Base-by-base conservation (phyloP, 2,797 vertebrate species). In the Rhabdomys pumilio region DNA sequence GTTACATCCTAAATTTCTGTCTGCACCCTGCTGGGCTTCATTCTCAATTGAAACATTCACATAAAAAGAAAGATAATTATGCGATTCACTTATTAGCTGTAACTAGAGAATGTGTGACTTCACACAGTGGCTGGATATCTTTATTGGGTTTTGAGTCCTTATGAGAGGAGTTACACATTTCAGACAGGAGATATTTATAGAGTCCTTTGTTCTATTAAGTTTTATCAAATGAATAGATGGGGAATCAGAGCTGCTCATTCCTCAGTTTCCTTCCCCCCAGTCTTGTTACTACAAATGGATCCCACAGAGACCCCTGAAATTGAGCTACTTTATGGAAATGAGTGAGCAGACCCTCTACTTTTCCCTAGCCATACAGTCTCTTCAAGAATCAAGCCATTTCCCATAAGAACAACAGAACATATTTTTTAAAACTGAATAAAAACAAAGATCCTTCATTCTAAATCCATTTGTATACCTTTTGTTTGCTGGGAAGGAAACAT, bases 1-100 rank as follows among this genome's bases (percentile, higher is more conserved):
- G 41, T 96, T 97, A 53, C 86, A 98, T 94, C 22, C 75, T 97
- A 82, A 77, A 96, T 96, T 98, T 97, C 94, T 95, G 84, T 26
- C 90, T 94, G 93, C 5, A 73, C 38, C 59, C 85, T 85, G 83
- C 50, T 94, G 47, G 94, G 31, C 47, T 69, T 94, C 63, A 50
- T 73, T 94, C 86, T 96, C 41, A 80, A 82, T 73, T 92, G 94
- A 97, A 89, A 50, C 89, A 75, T 92, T 92, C 94, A 6, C 93
- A 59, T 89, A 81, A 97, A 73, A 96, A 3, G 31, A 94, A 96
- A 98, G 47, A 95, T 90, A 97, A 97, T 94, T 91, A 93, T 95
- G 41, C 4, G 93, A 97, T 95, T 97, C 31, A 95, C 94, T 97
- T 92, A 84, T 34, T 65, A 59, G 7, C 38, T 96, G 5, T 29